Conservation (phyloP, 2,113 vertebrate genomes). For the Erpornis zantholeuca region DNA sequence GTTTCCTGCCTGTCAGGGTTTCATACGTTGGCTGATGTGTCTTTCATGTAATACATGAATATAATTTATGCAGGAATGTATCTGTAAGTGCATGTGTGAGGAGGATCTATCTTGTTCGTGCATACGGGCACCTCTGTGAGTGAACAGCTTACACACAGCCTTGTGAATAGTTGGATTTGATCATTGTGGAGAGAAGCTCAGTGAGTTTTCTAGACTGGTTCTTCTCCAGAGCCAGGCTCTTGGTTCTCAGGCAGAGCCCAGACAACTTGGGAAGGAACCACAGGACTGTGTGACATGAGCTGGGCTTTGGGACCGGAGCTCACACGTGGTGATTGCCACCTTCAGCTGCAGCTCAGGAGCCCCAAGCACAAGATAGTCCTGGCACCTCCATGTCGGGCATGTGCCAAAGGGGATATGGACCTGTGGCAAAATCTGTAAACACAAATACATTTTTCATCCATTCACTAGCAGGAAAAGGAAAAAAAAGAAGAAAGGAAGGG, state of each 20-base stretch:
- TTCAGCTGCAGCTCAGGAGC: background rate
- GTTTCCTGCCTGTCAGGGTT: conserved; percentile 46
- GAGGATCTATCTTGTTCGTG: accelerated
- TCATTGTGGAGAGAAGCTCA: background rate
- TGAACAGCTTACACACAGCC: background rate
- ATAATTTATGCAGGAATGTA: conserved; percentile 19
- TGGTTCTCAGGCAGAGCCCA: background rate
- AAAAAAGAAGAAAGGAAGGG: background rate
- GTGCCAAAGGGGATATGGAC: background rate
- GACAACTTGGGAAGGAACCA: background rate
- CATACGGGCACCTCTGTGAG: accelerated
- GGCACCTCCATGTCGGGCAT: background rate
- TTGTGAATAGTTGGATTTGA: background rate
- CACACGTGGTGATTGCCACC: accelerated
- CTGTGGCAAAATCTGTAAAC: background rate
- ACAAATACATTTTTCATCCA: background rate
- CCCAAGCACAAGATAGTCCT: background rate
- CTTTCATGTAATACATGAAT: conserved; percentile 21
- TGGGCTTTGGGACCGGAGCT: background rate
- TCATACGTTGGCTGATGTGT: conserved; percentile 32
- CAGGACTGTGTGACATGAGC: accelerated
- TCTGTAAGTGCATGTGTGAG: background rate
- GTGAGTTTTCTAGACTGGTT: background rate
- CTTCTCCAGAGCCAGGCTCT: background rate
- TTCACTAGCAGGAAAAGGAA: background rate